Evolutionary conservation across 1,140 invertebrate species (phyloP), one percentile per base, ranked within the genome.

Genomic region (Maniola jurtina): DNA sequence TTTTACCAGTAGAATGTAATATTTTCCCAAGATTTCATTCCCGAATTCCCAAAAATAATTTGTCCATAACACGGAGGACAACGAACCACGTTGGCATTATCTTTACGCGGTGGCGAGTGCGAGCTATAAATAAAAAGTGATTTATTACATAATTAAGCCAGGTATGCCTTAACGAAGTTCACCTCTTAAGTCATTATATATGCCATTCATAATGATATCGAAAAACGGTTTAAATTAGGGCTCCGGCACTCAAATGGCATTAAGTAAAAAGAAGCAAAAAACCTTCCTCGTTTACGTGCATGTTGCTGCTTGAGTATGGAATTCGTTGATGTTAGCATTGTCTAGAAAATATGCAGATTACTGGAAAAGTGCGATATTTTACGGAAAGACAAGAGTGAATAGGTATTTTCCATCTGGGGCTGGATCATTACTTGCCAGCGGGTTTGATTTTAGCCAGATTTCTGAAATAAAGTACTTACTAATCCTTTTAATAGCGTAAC

Each of bases 121-220:
- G 45, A 15, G 13, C 63, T 60, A 45, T 52, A 58, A 62, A 68
- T 63, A 68, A 68, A 62, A 68, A 61, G 58, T 71, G 69, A 71
- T 71, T 71, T 66, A 71, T 71, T 60, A 60, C 69, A 66, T 71
- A 66, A 69, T 69, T 69, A 69, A 71, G 56, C 10, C 56, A 67
- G 60, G 61, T 64, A 71, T 64, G 62, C 56, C 36, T 71, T 67
- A 71, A 71, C 69, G 64, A 71, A 71, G 57, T 63, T 66, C 60
- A 60, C 56, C 40, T 64, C 52, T 64, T 68, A 57, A 69, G 36
- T 69, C 40, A 69, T 69, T 64, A 66, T 13, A 34, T 54, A 54
- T 68, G 61, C 47, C 40, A 58, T 64, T 64, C 45, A 45, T 66
- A 66, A 66, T 66, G 50, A 60, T 55, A 69, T 67, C 54, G 59